A percentile compares a stretch with the other conserved stretches of the same genome.
These are phyloP conservation scores for Syrphus vitripennis DNA, from an alignment of 2,888 invertebrate species.

Conservation along the genomic window DNA sequence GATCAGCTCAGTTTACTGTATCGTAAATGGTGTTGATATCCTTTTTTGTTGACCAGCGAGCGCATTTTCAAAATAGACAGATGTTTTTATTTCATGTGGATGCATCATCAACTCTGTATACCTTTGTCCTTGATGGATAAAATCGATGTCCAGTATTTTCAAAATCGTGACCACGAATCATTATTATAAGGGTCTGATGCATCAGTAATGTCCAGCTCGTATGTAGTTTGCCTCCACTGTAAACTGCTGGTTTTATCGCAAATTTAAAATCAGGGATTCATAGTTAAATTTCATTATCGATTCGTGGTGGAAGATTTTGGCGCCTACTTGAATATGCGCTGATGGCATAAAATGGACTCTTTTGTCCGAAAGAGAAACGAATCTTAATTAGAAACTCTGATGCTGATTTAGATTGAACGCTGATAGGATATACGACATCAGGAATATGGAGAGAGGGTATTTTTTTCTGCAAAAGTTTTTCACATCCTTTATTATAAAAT, in stretches of 20 bases:
- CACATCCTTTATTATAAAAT: not conserved
- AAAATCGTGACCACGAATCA: conserved; percentile 33
- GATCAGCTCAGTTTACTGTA: conserved; percentile 36
- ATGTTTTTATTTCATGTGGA: conserved; percentile 29
- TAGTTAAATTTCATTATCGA: conserved; percentile 60
- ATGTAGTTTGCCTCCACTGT: not conserved
- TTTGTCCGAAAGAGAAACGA: conserved; percentile 14
- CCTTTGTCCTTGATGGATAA: not conserved
- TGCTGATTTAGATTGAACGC: conserved; percentile 30
- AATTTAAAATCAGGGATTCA: conserved; percentile 54
- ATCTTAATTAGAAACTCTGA: conserved; percentile 60
- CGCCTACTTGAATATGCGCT: conserved; percentile 45
- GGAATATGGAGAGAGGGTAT: not conserved
- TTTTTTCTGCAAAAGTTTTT: not conserved
- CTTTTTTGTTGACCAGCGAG: conserved; percentile 19
- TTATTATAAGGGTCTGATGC: not conserved
- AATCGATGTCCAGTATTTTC: conserved; percentile 44
- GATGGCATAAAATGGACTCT: not conserved
- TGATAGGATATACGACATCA: conserved; percentile 28
- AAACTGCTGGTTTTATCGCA: conserved; percentile 55
- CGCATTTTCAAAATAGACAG: conserved; percentile 36
- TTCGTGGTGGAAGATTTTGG: conserved; percentile 65
- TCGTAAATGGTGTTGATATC: conserved; percentile 44
- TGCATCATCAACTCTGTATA: not conserved
- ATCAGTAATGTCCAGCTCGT: not conserved